Conservation (phyloP, 2,797 vertebrate genomes). For the Neoniphon sammara region DNA sequence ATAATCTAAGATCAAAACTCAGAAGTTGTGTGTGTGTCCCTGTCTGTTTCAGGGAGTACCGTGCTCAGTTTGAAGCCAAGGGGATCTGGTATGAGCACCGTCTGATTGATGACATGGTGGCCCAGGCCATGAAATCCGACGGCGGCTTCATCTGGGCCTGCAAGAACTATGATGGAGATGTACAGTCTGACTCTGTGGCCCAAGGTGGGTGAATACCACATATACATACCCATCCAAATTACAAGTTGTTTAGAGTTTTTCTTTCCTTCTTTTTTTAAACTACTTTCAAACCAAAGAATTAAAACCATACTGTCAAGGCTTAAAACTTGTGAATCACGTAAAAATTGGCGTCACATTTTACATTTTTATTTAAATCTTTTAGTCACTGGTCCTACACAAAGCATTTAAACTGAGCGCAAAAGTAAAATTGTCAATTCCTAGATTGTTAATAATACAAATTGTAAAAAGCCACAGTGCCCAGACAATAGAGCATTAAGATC, state of each 20-base stretch:
- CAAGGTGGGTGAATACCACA: constrained; percentile 85
- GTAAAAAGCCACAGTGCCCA: too few relatives aligned
- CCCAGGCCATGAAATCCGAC: constrained; percentile 97
- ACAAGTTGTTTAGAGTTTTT: background rate
- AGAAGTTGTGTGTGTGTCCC: background rate
- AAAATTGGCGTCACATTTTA: too few relatives aligned
- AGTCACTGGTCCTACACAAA: too few relatives aligned
- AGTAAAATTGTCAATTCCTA: too few relatives aligned
- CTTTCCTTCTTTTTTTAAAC: too few relatives aligned
- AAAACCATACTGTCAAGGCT: too few relatives aligned
- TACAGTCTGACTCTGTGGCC: constrained; percentile 97
- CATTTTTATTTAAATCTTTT: too few relatives aligned
- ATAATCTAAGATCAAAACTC: background rate
- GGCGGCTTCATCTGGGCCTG: constrained; percentile 99
- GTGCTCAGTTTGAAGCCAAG: constrained; percentile 89
- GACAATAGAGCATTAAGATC: too few relatives aligned
- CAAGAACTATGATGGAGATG: constrained; percentile 98
- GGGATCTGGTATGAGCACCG: constrained; percentile 98
- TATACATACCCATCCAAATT: background rate
- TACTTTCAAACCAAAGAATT: too few relatives aligned
- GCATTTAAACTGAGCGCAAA: too few relatives aligned
- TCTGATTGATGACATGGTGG: constrained; percentile 99
- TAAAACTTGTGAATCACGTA: too few relatives aligned
- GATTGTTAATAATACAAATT: too few relatives aligned
- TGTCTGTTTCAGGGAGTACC: constrained; percentile 88